Base-by-base conservation (phyloP, 2,888 invertebrate genomes). In the Argynnis bischoffii region DNA sequence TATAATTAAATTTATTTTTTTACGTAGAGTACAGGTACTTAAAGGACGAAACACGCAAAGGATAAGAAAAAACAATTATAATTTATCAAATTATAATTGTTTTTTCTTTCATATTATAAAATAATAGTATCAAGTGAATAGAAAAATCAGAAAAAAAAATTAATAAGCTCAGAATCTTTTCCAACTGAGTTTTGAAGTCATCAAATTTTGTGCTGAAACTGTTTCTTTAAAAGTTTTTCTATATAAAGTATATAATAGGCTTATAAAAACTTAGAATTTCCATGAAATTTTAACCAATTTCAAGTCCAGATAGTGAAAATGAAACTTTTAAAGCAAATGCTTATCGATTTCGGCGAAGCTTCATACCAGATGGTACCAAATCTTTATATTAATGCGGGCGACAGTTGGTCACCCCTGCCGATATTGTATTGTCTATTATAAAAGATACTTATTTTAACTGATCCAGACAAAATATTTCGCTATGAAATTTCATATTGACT, bases 331-430 rank as follows among this genome's bases (percentile, higher is more conserved):
- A 66, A 68, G 65, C 65, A 59, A 65, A 68, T 66, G 63, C 69
- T 65, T 68, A 70, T 66, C 70, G 65, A 67, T 72, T 63, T 46
- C 21, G 63, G 47, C 55, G 16, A 54, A 67, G 67, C 64, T 67
- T 55, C 66, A 59, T 63, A 55, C 71, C 69, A 78, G 75, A 77
- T 76, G 76, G 77, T 74, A 75, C 68, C 74, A 75, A 77, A 85
- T 83, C 84, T 84, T 85, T 86, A 82, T 86, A 86, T 86, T 86
- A 86, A 85, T 83, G 84, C 77, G 67, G 69, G 69, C 60, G 66
- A 73, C 75, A 69, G 70, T 70, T 74, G 76, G 69, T 59, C 63
- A 64, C 64, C 71, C 64, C 57, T 55, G 70, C 41, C 54, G 48
- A 64, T 55, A 63, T 60, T 67, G 64, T 67, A 61, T 64, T 63